Conservation (phyloP, 2,888 invertebrate species). For the Isoperla grammatica region DNA sequence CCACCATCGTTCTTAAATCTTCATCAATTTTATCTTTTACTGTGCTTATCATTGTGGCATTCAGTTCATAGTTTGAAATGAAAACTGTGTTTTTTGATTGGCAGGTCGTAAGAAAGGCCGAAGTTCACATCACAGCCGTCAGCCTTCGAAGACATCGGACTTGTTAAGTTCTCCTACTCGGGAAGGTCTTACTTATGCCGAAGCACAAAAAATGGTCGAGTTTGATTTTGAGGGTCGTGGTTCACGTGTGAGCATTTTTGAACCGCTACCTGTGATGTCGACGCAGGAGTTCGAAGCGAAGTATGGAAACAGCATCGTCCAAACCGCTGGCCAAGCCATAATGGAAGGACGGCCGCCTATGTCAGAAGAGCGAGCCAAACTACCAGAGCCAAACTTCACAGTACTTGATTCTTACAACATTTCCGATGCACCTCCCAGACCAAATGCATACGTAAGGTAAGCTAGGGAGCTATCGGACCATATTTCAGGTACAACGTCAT, state of each 20-base stretch:
- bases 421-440: constrained; percentile 74
- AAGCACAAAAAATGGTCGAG: constrained; percentile 79
- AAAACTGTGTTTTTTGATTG: constrained; percentile 34
- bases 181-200: constrained; percentile 74
- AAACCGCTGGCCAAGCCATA: constrained; percentile 2
- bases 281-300: constrained; percentile 58
- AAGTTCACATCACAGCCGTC: constrained; percentile 25
- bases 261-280: constrained; percentile 56
- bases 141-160: constrained; percentile 40
- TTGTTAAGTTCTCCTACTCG: constrained; percentile 50
- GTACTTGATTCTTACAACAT: constrained; percentile 74
- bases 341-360: constrained; percentile 5
- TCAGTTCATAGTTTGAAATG: too few species aligned
- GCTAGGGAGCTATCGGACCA: too few species aligned
- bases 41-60: too few species aligned
- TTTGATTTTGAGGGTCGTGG: constrained; percentile 80
- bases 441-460: constrained; percentile 74
- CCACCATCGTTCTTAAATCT: too few species aligned
- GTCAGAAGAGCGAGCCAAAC: constrained; percentile 40
- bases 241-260: constrained; percentile 52
- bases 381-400: constrained; percentile 65
- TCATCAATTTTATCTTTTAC: too few species aligned
- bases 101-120: constrained; percentile 29
- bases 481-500: too few species aligned
- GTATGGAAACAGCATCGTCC: constrained; percentile 34